A percentile compares a stretch with the other conserved stretches of the same genome.
Evolutionary conservation across 2,888 invertebrate genomes (phyloP).

Genomic region (Lochmaea crataegi): DNA sequence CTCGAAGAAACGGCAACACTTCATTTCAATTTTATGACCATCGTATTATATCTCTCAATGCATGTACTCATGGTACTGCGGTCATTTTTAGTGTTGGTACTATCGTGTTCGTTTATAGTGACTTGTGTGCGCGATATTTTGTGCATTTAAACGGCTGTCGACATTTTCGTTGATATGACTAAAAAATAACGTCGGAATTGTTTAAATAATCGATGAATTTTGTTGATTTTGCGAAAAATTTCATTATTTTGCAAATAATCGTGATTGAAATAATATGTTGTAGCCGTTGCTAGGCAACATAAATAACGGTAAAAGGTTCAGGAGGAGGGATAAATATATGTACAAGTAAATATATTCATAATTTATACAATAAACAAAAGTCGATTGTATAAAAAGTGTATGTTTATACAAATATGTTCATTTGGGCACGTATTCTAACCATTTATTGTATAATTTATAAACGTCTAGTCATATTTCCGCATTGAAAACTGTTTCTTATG

Average conservation of each 20-base stretch:
- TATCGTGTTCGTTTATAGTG: conserved; percentile 10
- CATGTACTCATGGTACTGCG: conserved; percentile 9
- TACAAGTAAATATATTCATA: not conserved
- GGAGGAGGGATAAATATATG: not conserved
- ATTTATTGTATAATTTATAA: too few species aligned
- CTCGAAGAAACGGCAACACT: not conserved
- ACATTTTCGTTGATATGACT: conserved; percentile 4
- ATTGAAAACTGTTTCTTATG: too few species aligned
- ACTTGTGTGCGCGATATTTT: conserved; percentile 12
- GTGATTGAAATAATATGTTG: not conserved
- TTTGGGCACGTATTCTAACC: too few species aligned
- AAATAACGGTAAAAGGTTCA: not conserved
- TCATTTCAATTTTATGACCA: conserved; percentile 2
- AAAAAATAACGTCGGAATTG: not conserved
- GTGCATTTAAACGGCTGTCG: not conserved
- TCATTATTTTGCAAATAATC: not conserved
- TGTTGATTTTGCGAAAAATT: not conserved
- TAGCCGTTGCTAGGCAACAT: conserved; percentile 13
- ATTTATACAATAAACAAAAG: not conserved
- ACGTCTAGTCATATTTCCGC: too few species aligned
- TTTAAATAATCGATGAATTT: not conserved
- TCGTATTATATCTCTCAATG: not conserved
- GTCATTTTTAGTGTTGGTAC: conserved; percentile 14
- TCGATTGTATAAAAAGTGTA: too few species aligned
- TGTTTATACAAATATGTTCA: too few species aligned